Evolutionary conservation across 2,113 vertebrate genomes (phyloP).

Genomic region (Centropristis striata): DNA sequence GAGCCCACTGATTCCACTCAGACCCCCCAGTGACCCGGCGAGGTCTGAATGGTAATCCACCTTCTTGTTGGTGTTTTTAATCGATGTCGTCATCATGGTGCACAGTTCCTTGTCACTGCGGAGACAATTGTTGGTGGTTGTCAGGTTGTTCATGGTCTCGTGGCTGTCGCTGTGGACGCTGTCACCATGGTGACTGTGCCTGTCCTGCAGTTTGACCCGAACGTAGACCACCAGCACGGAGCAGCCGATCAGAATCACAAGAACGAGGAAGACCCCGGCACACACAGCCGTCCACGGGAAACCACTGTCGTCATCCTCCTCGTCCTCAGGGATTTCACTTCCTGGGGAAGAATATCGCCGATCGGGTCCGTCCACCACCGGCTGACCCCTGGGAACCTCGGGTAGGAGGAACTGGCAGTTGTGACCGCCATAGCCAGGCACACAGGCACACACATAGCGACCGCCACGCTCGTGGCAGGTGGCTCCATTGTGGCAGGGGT

Average conservation of each 20-base stretch:
- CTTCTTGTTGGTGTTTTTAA: conserved; percentile 99
- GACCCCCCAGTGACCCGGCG: conserved; percentile 74
- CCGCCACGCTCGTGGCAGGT: conserved; percentile 94
- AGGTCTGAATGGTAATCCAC: conserved; percentile 92
- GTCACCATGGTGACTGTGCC: conserved; percentile 84
- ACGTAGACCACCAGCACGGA: conserved; percentile 91
- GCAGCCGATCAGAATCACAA: conserved; percentile 92
- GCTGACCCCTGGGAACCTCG: conserved; percentile 83
- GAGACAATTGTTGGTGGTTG: conserved; percentile 91
- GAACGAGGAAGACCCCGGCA: conserved; percentile 92
- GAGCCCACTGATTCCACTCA: conserved; percentile 75
- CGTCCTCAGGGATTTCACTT: conserved; percentile 56
- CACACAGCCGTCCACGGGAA: conserved; percentile 96
- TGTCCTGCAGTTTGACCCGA: conserved; percentile 91
- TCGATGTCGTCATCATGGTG: conserved; percentile 90
- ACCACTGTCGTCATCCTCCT: conserved; percentile 78
- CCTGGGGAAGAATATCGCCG: conserved; percentile 87
- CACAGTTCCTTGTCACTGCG: conserved; percentile 93
- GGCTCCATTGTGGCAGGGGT: conserved; percentile 97
- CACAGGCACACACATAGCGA: conserved; percentile 94
- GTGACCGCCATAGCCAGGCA: conserved; percentile 92
- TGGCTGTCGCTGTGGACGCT: conserved; percentile 88
- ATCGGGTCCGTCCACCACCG: conserved; percentile 87
- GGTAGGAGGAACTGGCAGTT: conserved; percentile 98
- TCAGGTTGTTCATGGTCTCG: conserved; percentile 98